Conservation (phyloP, 1,140 invertebrate species). For the Idris sp. region DNA sequence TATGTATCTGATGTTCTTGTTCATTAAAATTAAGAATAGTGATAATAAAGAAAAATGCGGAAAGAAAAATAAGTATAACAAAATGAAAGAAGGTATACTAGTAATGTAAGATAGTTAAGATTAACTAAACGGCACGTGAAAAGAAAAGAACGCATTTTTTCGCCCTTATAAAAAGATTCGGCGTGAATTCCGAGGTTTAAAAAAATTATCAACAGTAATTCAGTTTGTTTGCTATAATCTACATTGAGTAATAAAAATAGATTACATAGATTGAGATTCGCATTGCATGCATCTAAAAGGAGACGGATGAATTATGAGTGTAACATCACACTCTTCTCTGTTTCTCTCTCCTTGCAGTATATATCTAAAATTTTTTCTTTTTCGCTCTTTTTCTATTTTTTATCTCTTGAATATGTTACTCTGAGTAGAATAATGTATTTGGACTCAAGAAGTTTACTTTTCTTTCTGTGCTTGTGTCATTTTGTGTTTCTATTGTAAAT, state of each 20-base stretch:
- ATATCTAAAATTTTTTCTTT: conserved; percentile 29
- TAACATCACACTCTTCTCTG: conserved; percentile 27
- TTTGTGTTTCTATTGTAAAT: conserved; percentile 49
- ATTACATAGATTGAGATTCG: conserved; percentile 77
- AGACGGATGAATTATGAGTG: conserved; percentile 62
- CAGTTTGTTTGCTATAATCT: conserved; percentile 50
- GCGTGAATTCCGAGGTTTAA: conserved; percentile 60
- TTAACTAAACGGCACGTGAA: conserved; percentile 32
- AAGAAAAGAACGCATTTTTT: conserved; percentile 38
- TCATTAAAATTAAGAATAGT: conserved; percentile 39
- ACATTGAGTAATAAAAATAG: conserved; percentile 78
- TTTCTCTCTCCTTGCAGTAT: conserved; percentile 12
- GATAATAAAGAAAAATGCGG: conserved; percentile 14
- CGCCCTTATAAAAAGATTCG: conserved; percentile 36
- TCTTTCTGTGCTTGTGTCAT: conserved; percentile 32
- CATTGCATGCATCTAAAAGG: conserved; percentile 75
- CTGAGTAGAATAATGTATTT: conserved; percentile 34
- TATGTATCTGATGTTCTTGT: conserved; percentile 63
- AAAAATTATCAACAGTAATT: conserved; percentile 50
- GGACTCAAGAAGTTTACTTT: conserved; percentile 38
- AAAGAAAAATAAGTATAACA: not conserved
- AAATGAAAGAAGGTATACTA: not conserved
- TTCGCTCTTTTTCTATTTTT: conserved; percentile 34
- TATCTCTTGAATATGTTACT: conserved; percentile 35
- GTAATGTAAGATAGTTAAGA: conserved; percentile 20